These are phyloP conservation scores for Meloe dianella DNA, from an alignment of 2,888 invertebrate species.

Conservation along the genomic window DNA sequence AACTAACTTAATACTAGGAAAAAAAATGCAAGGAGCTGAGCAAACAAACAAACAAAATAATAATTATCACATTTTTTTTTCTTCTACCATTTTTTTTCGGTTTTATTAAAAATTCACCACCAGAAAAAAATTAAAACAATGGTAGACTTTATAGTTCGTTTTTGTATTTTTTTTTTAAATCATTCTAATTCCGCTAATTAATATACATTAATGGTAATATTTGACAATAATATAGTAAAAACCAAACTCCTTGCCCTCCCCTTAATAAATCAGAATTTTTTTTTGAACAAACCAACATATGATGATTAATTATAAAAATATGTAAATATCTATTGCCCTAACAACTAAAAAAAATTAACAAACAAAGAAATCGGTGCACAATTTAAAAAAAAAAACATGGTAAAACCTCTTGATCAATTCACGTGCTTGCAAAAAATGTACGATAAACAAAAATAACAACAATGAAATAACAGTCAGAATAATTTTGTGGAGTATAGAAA, in stretches of 20 bases:
- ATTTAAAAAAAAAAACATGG: not conserved
- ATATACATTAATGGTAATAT: constrained; percentile 3
- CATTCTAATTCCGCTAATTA: constrained; percentile 4
- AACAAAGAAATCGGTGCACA: constrained; percentile 4
- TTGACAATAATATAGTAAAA: constrained; percentile 11
- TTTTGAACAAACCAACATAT: constrained; percentile 29
- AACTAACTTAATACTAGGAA: constrained; percentile 45
- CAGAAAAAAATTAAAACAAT: too few species aligned
- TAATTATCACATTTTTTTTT: constrained; percentile 47
- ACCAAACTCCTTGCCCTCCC: constrained; percentile 29
- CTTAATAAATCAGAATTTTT: constrained; percentile 20
- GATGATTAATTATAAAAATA: constrained; percentile 30
- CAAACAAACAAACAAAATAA: constrained; percentile 44
- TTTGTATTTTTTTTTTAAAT: constrained; percentile 5
- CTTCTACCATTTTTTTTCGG: constrained; percentile 35
- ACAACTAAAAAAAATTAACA: not conserved
- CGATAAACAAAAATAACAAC: not conserved
- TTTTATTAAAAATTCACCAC: constrained; percentile 24
- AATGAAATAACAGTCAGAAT: constrained; percentile 7
- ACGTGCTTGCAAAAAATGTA: not conserved
- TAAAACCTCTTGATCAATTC: not conserved
- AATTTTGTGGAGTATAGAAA: constrained; percentile 8
- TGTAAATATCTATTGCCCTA: constrained; percentile 15
- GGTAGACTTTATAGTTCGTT: constrained; percentile 3
- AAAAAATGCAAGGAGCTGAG: constrained; percentile 51